Evolutionary conservation across 2,113 vertebrate genomes (phyloP), one percentile per base, ranked within the genome.

Genomic region (Argyrosomus japonicus): DNA sequence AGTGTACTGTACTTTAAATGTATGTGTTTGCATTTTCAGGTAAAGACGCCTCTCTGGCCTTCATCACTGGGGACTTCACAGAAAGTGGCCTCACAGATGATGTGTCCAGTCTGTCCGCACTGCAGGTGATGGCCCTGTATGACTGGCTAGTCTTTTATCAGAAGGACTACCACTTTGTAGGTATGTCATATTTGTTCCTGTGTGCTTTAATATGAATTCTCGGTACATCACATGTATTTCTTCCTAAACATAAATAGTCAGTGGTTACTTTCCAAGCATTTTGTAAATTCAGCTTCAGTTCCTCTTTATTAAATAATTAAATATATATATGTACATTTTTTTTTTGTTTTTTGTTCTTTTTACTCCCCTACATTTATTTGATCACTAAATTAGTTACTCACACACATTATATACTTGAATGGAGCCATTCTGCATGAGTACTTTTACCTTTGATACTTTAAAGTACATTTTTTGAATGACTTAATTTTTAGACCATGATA

Each of bases 11-110:
- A 6, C 45, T 57, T 2, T 19, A 36, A 18, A 23, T 47, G 29
- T 47, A 29, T 47, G n/a, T 60, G 11, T 80, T 1, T 76, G 19
- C 45, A 1, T 72, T 89, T 84, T 19, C 3, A 99, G 98, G 97
- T 6, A 96, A 93, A 92, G 98, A 99, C 69, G 97, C 97, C 7
- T 97, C 94, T 4, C 87, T 97, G 60, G 96, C 98, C 0, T 99
- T 99, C 54, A 95, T 97, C 79, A 99, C 97, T 0, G 97, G 98
- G 0, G 97, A 99, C 91, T 99, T 97, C 89, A 95, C 93, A 23
- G 92, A 91, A 15, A 75, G 51, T 0, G 97, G 97, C 1, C 93
- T 96, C 54, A 96, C 96, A 70, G 98, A 98, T 60, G 94, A 97
- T 1, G 87, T 98, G 19, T 95, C 96, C 0, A 95, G 88, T 76